A percentile compares a stretch with the other conserved stretches of the same genome.
Evolutionary conservation across 1,140 invertebrate species (phyloP).

Genomic region (Polypedilum pembai): DNA sequence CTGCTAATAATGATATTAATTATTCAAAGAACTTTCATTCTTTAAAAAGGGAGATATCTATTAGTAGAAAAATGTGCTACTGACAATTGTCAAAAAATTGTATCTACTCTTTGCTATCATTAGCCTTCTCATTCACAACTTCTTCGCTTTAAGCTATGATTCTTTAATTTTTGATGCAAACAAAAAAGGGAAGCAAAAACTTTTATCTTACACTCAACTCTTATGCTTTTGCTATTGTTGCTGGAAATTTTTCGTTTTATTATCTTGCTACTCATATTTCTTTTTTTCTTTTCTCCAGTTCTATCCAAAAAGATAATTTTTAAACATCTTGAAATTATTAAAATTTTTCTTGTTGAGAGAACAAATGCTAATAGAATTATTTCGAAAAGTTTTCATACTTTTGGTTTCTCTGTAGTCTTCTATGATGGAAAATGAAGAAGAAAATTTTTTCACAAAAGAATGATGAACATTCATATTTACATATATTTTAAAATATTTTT

Average conservation of each 20-base stretch:
- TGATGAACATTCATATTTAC: too few relatives aligned
- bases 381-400: too few relatives aligned
- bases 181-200: neutral
- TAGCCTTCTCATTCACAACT: neutral
- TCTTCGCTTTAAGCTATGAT: neutral
- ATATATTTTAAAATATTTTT: too few relatives aligned
- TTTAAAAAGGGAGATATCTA: neutral
- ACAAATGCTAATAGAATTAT: too few relatives aligned
- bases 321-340: too few relatives aligned
- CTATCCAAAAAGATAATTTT: too few relatives aligned
- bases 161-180: conserved; percentile 4
- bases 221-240: too few relatives aligned
- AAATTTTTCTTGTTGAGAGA: too few relatives aligned
- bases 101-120: neutral
- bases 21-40: neutral
- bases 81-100: neutral
- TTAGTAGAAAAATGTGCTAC: neutral
- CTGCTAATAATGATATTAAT: neutral
- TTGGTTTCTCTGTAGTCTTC: too few relatives aligned
- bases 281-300: too few relatives aligned
- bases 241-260: neutral
- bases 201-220: neutral
- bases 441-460: too few relatives aligned
- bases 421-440: too few relatives aligned
- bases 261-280: neutral